A percentile compares a stretch with the other conserved stretches of the same genome.
These are phyloP conservation scores for Heliconius eleuchia DNA, from an alignment of 1,140 invertebrate genomes.

Conservation along the genomic window DNA sequence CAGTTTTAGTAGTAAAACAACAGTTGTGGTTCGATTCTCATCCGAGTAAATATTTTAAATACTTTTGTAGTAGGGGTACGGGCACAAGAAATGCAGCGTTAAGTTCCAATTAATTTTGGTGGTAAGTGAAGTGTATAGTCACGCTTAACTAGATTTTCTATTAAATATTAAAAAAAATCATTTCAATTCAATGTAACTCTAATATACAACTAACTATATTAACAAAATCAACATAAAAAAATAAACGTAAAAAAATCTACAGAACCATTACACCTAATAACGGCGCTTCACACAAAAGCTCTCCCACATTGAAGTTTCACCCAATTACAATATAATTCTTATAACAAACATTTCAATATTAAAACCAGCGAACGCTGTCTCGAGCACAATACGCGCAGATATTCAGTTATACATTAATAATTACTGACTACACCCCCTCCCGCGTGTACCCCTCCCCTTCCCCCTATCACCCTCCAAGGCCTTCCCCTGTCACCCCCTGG, in stretches of 20 bases:
- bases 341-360: conserved; percentile 35
- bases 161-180: too few species aligned
- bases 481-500: not conserved
- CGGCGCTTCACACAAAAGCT: not conserved
- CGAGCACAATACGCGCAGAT: conserved; percentile 57
- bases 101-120: too few species aligned
- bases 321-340: conserved; percentile 34
- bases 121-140: too few species aligned
- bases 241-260: not conserved
- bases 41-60: too few species aligned
- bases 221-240: not conserved
- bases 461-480: conserved; percentile 31
- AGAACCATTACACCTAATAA: not conserved
- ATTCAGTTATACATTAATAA: conserved; percentile 71
- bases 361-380: conserved; percentile 34
- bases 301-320: conserved; percentile 14
- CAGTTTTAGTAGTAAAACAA: too few species aligned
- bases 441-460: conserved; percentile 20
- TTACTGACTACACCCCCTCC: conserved; percentile 40
- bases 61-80: too few species aligned
- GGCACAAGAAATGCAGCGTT: too few species aligned
- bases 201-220: too few species aligned
- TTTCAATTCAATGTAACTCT: too few species aligned
- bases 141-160: too few species aligned
- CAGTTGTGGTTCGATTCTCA: too few species aligned